These are phyloP conservation scores for Drosophila sp. DNA, from an alignment of 1,140 invertebrate genomes.

Conservation along the genomic window DNA sequence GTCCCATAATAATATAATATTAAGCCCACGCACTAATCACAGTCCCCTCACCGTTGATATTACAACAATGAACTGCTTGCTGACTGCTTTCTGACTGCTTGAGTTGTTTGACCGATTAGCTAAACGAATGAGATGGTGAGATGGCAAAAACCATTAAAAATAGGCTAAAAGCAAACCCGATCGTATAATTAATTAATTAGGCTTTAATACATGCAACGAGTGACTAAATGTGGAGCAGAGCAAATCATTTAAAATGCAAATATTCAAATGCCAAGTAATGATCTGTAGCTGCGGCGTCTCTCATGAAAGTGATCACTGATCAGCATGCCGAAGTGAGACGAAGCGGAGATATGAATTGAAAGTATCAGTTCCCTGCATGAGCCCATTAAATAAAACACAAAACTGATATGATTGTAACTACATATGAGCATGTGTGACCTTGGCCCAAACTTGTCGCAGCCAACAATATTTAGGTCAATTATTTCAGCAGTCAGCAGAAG, in stretches of 20 bases:
- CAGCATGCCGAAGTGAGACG: not conserved
- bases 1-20: constrained; percentile 33
- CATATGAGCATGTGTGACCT: constrained; percentile 48
- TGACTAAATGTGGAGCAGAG: constrained; percentile 66
- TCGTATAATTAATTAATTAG: constrained; percentile 62
- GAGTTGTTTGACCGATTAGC: constrained; percentile 3
- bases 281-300: constrained; percentile 6
- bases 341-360: constrained; percentile 21
- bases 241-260: constrained; percentile 48
- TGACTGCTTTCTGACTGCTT: constrained; percentile 1
- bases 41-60: constrained; percentile 28
- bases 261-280: constrained; percentile 49
- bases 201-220: constrained; percentile 37
- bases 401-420: constrained; percentile 22
- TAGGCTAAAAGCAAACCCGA: constrained; percentile 6
- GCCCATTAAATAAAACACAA: constrained; percentile 18
- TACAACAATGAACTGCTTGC: constrained; percentile 36
- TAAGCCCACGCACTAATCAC: constrained; percentile 46
- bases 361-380: constrained; percentile 20
- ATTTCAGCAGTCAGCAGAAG: constrained; percentile 31
- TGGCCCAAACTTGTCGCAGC: constrained; percentile 58
- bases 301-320: not conserved
- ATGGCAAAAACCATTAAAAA: too few species aligned
- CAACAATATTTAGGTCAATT: constrained; percentile 74
- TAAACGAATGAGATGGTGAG: not conserved